A percentile compares a stretch with the other conserved stretches of the same genome.
Conservation (phyloP, 2,113 vertebrate species). For the Struthio camelus region DNA sequence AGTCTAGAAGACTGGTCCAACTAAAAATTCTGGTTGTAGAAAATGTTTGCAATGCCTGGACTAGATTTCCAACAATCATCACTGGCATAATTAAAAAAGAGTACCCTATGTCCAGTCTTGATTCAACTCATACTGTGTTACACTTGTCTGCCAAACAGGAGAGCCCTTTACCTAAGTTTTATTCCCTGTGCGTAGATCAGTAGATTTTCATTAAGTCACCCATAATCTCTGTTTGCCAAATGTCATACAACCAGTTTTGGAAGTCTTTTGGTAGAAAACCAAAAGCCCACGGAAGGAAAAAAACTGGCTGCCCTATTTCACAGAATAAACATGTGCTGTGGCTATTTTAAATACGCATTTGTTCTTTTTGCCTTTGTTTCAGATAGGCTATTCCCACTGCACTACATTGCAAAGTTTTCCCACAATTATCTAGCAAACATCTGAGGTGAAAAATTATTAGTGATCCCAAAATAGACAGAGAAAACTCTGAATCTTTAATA, state of each 20-base stretch:
- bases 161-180: not conserved
- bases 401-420: not conserved
- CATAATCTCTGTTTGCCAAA: not conserved
- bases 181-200: not conserved
- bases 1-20: not conserved
- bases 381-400: not conserved
- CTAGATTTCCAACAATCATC: not conserved
- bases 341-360: not conserved
- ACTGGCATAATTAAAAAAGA: not conserved
- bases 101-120: not conserved
- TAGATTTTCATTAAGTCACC: not conserved
- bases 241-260: not conserved
- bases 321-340: not conserved
- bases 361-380: not conserved
- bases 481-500: not conserved
- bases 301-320: not conserved
- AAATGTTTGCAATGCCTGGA: not conserved
- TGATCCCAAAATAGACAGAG: not conserved
- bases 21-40: not conserved
- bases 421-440: not conserved
- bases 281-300: not conserved
- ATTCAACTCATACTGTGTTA: not conserved
- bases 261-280: not conserved
- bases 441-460: not conserved
- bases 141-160: fast-evolving